Evolutionary conservation across 2,888 invertebrate species (phyloP), one percentile per base, ranked within the genome.

Genomic region (Choreutis nemorana): DNA sequence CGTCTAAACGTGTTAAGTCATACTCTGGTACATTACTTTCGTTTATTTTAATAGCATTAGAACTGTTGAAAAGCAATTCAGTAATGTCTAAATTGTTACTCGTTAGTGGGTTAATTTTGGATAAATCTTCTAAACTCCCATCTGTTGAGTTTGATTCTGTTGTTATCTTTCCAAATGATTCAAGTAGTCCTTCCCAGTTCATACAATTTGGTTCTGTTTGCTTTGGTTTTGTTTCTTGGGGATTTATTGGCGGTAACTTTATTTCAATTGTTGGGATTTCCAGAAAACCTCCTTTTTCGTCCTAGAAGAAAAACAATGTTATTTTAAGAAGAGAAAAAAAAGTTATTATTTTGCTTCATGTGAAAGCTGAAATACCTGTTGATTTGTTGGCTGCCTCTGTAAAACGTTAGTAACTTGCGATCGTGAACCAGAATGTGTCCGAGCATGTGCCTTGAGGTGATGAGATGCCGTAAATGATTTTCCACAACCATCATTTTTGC

Each of bases 401-500:
- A n/a, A n/a, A n/a, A n/a, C n/a, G n/a, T n/a, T n/a, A n/a, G n/a
- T n/a, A n/a, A n/a, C n/a, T n/a, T 90, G 91, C 1, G 93, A 91
- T 33, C 88, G 82, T 60, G 91, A 87, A 1, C 91, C 91, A 2
- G 90, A 87, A 53, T 94, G 93, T 4, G 90, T 91, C 32, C 94
- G 82, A 16, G 85, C 83, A 55, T 97, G 96, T 1, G 94, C 94
- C 71, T 95, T 96, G 25, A 97, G 73, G 58, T 96, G 96, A 66
- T 97, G 96, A 26, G 94, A 94, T 11, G 95, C 94, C 1, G 92
- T 91, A 66, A 97, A 97, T 0, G 94, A 90, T 60, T 95, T 95
- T 22, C 91, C 92, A 60, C 96, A 96, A 3, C 90, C 91, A 39
- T 87, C 85, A 50, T 87, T 87, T 25, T 82, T 78, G 59, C 95